These are phyloP conservation scores for Threskiornis aethiopicus DNA, from an alignment of 2,797 vertebrate species.

Conservation along the genomic window DNA sequence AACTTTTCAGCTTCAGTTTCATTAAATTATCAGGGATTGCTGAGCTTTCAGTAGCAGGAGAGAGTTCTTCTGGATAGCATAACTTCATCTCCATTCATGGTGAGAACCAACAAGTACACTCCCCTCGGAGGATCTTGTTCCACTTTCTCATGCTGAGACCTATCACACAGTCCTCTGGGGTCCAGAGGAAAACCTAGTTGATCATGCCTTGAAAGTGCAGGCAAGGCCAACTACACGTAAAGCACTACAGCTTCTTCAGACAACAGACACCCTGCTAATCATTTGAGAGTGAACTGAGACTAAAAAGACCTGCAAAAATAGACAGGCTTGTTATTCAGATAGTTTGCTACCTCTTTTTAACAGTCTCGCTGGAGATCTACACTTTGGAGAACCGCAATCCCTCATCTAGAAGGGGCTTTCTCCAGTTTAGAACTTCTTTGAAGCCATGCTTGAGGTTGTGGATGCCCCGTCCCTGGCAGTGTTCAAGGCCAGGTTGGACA, in stretches of 20 bases:
- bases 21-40: background rate
- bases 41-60: background rate
- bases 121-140: background rate
- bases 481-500: too few species aligned
- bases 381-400: background rate
- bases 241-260: background rate
- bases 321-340: background rate
- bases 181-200: fast-evolving
- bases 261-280: background rate
- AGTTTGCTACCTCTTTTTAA: background rate
- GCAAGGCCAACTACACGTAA: background rate
- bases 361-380: background rate
- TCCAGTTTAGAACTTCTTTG: background rate
- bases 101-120: background rate
- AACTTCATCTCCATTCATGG: background rate
- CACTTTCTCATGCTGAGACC: background rate
- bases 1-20: background rate
- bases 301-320: background rate
- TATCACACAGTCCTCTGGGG: background rate
- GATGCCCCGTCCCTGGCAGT: too few species aligned
- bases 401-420: background rate
- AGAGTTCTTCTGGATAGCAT: background rate
- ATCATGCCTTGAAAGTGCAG: background rate
- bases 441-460: background rate
- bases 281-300: background rate